Evolutionary conservation across 2,888 invertebrate genomes (phyloP).

Genomic region (Papilio demoleus): DNA sequence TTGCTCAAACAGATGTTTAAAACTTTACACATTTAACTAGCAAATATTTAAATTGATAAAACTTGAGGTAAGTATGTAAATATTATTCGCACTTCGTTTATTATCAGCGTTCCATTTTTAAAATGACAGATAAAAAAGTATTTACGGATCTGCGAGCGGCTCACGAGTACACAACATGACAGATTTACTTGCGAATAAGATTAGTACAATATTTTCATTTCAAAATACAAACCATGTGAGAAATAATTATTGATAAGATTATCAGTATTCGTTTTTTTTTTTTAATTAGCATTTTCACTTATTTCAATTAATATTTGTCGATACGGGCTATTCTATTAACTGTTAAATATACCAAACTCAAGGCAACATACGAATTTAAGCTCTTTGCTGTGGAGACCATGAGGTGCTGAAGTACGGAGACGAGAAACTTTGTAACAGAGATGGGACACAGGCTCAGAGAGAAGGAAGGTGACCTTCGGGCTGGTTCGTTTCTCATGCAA

Average conservation of each 20-base stretch:
- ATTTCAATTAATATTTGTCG: background rate
- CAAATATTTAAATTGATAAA: constrained; percentile 24
- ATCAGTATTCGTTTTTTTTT: too few relatives aligned
- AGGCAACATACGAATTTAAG: too few relatives aligned
- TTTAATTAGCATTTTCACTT: too few relatives aligned
- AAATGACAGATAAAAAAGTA: constrained; percentile 33
- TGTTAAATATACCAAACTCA: too few relatives aligned
- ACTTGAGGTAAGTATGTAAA: constrained; percentile 25
- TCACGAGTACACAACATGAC: constrained; percentile 37
- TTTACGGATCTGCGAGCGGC: constrained; percentile 31
- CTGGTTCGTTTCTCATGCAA: too few relatives aligned
- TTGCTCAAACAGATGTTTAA: constrained; percentile 18
- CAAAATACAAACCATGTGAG: background rate
- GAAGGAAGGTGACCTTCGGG: too few relatives aligned
- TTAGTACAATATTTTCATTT: background rate
- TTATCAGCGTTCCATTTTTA: constrained; percentile 39
- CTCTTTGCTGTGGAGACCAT: too few relatives aligned
- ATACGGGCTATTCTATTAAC: too few relatives aligned
- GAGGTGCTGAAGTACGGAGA: too few relatives aligned
- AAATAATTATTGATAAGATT: background rate
- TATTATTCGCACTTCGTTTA: constrained; percentile 21
- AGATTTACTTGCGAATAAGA: background rate
- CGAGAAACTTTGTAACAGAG: too few relatives aligned
- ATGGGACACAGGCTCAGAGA: too few relatives aligned
- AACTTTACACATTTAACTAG: background rate